These are phyloP conservation scores for Caenorhabditis parvicauda DNA, from an alignment of 2,888 invertebrate genomes.

Conservation along the genomic window DNA sequence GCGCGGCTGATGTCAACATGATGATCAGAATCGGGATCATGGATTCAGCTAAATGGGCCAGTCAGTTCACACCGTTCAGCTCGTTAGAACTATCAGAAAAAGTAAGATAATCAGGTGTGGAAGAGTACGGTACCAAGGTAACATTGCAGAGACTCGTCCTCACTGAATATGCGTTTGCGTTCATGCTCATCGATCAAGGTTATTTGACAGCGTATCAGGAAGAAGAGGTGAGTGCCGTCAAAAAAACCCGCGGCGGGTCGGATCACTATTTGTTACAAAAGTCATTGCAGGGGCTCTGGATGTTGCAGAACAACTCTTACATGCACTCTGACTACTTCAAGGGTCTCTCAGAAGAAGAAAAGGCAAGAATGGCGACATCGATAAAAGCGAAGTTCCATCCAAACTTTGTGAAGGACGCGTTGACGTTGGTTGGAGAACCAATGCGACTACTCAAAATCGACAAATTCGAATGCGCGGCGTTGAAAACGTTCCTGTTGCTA, in stretches of 20 bases:
- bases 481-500: conserved; percentile 25
- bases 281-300: conserved; percentile 22
- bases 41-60: conserved; percentile 37
- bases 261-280: too few species aligned
- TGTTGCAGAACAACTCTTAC: conserved; percentile 32
- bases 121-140: neutral
- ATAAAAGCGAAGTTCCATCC: conserved; percentile 30
- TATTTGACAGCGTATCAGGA: conserved; percentile 16
- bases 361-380: conserved; percentile 5
- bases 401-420: conserved; percentile 18
- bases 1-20: conserved; percentile 36
- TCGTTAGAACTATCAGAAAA: conserved; percentile 5
- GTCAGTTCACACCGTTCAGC: conserved; percentile 30
- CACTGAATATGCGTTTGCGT: conserved; percentile 34
- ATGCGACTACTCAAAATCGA: conserved; percentile 23
- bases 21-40: conserved; percentile 31
- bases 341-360: conserved; percentile 17
- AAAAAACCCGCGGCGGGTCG: too few species aligned
- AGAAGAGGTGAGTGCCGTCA: neutral
- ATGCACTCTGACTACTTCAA: conserved; percentile 29
- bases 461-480: conserved; percentile 22
- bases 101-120: neutral
- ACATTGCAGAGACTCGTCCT: conserved; percentile 26
- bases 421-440: conserved; percentile 16
- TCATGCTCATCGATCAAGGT: conserved; percentile 39